A percentile compares a stretch with the other conserved stretches of the same genome.
Conservation (phyloP, 1,140 invertebrate species). For the Nomia melanderi region DNA sequence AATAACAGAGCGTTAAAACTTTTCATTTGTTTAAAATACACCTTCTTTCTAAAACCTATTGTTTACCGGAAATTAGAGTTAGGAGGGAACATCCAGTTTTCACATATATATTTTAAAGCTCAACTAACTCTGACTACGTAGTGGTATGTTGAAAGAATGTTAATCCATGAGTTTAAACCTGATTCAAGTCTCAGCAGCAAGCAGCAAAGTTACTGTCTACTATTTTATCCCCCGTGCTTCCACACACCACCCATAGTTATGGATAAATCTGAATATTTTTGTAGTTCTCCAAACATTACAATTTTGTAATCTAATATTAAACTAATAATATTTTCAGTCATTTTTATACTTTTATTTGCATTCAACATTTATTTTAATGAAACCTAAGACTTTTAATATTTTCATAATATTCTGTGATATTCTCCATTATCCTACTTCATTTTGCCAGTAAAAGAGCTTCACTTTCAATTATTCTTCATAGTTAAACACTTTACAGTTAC, state of each 20-base stretch:
- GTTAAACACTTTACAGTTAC: too few species aligned
- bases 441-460: too few species aligned
- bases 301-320: too few species aligned
- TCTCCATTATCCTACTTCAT: too few species aligned
- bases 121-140: conserved; percentile 32
- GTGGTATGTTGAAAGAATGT: conserved; percentile 33
- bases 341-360: too few species aligned
- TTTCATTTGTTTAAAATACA: background rate
- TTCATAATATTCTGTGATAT: too few species aligned
- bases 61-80: background rate
- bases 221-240: background rate
- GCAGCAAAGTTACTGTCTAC: conserved; percentile 31
- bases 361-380: too few species aligned
- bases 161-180: conserved; percentile 43
- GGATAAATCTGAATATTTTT: background rate
- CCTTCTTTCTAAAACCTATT: background rate
- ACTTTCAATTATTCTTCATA: too few species aligned
- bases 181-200: conserved; percentile 8
- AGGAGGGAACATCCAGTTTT: background rate
- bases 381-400: too few species aligned
- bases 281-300: background rate
- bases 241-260: too few species aligned
- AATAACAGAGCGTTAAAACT: background rate
- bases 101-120: conserved; percentile 45
- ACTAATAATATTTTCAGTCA: too few species aligned